phyloP scores from a whole-genome alignment of 2,113 vertebrate species.

The Callipepla squamata region DNA sequence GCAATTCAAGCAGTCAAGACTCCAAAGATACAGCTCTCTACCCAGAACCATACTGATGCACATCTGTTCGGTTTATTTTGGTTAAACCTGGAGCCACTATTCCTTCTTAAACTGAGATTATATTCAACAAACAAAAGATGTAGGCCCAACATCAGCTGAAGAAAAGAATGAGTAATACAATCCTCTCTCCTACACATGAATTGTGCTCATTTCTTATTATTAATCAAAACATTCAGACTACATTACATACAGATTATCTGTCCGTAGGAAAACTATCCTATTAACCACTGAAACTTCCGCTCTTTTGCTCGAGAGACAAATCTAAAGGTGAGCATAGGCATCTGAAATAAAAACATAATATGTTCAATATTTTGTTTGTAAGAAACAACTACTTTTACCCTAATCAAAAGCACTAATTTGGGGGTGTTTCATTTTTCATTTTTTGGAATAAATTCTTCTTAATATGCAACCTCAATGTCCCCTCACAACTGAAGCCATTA shows the following conservation, averaged over 20 bases:
- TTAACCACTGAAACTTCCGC: not conserved
- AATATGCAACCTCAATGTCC: too few relatives aligned
- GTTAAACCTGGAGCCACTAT: not conserved
- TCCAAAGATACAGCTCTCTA: not conserved
- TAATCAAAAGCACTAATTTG: not conserved
- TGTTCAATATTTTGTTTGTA: not conserved
- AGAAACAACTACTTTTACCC: not conserved
- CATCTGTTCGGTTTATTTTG: not conserved
- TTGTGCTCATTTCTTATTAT: not conserved
- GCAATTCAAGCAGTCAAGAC: not conserved
- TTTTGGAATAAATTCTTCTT: too few relatives aligned
- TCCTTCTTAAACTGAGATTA: not conserved
- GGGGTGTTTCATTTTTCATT: not conserved
- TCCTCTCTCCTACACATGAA: not conserved
- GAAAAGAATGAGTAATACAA: not conserved
- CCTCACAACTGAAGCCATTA: too few relatives aligned
- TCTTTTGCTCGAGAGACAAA: not conserved
- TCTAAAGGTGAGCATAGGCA: not conserved
- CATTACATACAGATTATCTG: not conserved
- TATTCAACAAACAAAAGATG: fast-evolving
- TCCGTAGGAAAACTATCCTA: not conserved
- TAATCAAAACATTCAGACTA: not conserved
- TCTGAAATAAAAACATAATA: not conserved
- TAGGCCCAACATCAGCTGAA: fast-evolving
- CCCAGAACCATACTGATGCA: not conserved